A percentile compares a stretch with the other conserved stretches of the same genome.
Evolutionary conservation across 2,797 vertebrate species (phyloP).

Genomic region (Hephaestus fuliginosus): DNA sequence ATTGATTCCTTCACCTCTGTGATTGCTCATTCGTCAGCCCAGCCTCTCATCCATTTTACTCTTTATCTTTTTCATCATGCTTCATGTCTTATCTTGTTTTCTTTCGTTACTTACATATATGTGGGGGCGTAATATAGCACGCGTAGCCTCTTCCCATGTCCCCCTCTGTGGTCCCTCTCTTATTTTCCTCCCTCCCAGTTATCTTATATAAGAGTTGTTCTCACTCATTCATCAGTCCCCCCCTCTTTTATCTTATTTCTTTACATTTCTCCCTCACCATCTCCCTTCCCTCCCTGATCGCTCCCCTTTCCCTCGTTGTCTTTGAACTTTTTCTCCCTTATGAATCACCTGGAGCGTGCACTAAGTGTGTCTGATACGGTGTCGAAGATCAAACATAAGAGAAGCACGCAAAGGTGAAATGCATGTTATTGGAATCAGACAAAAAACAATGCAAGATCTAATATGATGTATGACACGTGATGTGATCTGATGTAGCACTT

Average conservation of each 20-base stretch:
- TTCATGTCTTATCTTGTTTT: background rate
- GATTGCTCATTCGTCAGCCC: slow-evolving; percentile 1
- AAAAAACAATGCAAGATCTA: background rate
- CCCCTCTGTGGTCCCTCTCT: background rate
- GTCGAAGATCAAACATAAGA: slow-evolving; percentile 15
- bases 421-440: slow-evolving; percentile 2
- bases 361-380: background rate
- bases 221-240: slow-evolving; percentile 1
- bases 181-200: background rate
- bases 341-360: slow-evolving; percentile 1
- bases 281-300: background rate
- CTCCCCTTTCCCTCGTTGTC: background rate
- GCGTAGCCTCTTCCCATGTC: background rate
- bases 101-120: slow-evolving; percentile 1
- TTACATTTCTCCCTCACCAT: background rate
- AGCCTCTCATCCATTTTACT: background rate
- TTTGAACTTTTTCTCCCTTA: slow-evolving; percentile 7
- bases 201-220: background rate
- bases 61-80: background rate
- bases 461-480: background rate
- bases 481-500: background rate
- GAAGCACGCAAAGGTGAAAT: slow-evolving; percentile 12
- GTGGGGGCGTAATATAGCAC: background rate
- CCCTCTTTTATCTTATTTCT: background rate
- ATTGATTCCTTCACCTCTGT: slow-evolving; percentile 15